These are phyloP conservation scores for Tanytarsus gracilentus DNA, from an alignment of 2,888 invertebrate species.

Conservation along the genomic window DNA sequence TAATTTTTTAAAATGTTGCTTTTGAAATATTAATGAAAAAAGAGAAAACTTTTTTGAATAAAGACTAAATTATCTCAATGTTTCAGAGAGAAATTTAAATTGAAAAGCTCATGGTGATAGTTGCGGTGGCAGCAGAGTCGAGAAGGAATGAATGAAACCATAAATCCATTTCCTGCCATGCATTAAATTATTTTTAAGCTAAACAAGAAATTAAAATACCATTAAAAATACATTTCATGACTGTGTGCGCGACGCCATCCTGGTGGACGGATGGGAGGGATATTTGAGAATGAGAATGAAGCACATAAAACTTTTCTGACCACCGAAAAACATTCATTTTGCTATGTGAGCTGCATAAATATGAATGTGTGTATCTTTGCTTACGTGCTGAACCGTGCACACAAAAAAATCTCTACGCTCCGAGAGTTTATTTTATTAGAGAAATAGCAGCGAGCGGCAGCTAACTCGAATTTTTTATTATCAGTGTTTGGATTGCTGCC, in stretches of 20 bases:
- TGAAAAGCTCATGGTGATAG: too few relatives aligned
- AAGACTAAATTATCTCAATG: too few relatives aligned
- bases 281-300: background rate
- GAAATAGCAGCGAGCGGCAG: too few relatives aligned
- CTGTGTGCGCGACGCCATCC: background rate
- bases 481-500: too few relatives aligned
- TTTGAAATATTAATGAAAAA: too few relatives aligned
- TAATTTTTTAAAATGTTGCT: too few relatives aligned
- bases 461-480: too few relatives aligned
- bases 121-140: background rate
- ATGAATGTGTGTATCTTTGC: background rate
- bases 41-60: too few relatives aligned
- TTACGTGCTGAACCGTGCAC: background rate
- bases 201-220: constrained; percentile 17
- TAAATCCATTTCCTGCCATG: constrained; percentile 1
- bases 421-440: too few relatives aligned
- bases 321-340: background rate
- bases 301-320: background rate
- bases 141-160: constrained; percentile 1
- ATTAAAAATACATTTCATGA: constrained; percentile 19
- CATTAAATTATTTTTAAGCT: constrained; percentile 13
- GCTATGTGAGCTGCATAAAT: background rate
- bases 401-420: too few relatives aligned
- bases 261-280: background rate
- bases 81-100: background rate